Evolutionary conservation across 2,797 vertebrate genomes (phyloP).

Genomic region (Cyclopterus lumpus): DNA sequence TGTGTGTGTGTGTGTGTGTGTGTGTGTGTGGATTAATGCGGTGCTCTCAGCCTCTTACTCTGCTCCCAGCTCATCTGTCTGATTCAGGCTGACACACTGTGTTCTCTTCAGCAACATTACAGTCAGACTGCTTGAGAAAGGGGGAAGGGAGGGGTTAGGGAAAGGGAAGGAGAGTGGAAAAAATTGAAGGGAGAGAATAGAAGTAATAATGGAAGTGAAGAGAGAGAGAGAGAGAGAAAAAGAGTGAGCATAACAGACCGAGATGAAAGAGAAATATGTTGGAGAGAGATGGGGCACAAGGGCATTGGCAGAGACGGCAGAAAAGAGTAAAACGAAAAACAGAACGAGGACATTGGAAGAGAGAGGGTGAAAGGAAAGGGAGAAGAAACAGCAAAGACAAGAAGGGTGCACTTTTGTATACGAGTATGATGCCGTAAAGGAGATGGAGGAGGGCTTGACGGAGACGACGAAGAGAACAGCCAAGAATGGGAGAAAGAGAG

Average conservation of each 20-base stretch:
- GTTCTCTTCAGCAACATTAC: conserved; percentile 80
- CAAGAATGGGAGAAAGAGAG: conserved; percentile 21
- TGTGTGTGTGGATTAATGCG: conserved; percentile 66
- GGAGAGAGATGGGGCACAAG: conserved; percentile 47
- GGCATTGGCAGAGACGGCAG: conserved; percentile 43
- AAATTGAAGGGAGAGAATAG: conserved; percentile 45
- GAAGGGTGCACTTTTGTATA: conserved; percentile 21
- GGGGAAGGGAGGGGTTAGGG: conserved; percentile 26
- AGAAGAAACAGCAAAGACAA: conserved; percentile 27
- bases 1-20: conserved; percentile 34
- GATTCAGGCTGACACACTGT: conserved; percentile 81
- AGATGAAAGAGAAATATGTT: conserved; percentile 56
- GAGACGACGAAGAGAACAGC: conserved; percentile 16
- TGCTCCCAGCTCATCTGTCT: conserved; percentile 79
- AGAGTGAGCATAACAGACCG: conserved; percentile 43
- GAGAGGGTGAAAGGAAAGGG: conserved; percentile 40
- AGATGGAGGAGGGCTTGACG: conserved; percentile 6
- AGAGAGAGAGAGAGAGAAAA: conserved; percentile 32
- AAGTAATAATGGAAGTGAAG: conserved; percentile 54
- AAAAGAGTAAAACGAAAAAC: conserved; percentile 42
- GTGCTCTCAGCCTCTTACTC: conserved; percentile 78
- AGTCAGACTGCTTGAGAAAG: conserved; percentile 67
- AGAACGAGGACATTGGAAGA: conserved; percentile 45
- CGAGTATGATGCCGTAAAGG: conserved; percentile 20
- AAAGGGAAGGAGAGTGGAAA: conserved; percentile 35